These are phyloP conservation scores for Drosophila yooni DNA, from an alignment of 2,888 invertebrate genomes.

Conservation along the genomic window DNA sequence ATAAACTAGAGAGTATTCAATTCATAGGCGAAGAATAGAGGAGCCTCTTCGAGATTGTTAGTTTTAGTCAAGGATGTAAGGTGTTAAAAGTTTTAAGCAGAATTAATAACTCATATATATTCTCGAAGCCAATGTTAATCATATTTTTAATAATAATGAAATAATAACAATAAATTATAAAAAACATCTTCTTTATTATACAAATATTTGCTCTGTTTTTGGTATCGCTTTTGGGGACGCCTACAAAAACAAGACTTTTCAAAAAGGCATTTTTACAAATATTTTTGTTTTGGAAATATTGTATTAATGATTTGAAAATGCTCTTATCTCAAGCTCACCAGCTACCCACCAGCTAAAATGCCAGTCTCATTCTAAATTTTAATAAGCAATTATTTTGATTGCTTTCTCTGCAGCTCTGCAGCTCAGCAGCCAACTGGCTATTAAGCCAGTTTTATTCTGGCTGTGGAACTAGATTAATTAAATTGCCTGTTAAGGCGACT, in stretches of 20 bases:
- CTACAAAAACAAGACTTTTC: background rate
- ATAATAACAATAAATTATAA: background rate
- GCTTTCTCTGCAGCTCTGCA: background rate
- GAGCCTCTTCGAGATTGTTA: background rate
- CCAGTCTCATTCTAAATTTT: background rate
- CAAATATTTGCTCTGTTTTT: background rate
- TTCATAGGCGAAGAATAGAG: no score
- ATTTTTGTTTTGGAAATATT: background rate
- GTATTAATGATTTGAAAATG: background rate
- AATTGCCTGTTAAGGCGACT: background rate
- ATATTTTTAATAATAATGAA: background rate
- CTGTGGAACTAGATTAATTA: background rate
- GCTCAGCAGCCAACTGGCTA: background rate
- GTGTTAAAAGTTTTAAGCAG: background rate
- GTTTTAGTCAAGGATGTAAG: background rate
- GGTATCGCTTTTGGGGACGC: background rate
- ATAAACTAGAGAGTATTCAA: background rate
- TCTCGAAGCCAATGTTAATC: background rate
- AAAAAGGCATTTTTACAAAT: background rate
- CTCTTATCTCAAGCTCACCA: no score
- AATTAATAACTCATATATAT: background rate
- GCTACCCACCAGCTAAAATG: background rate
- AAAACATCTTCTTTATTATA: background rate
- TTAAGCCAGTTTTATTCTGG: background rate
- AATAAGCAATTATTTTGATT: background rate